Percentiles rank a stretch among this genome's conserved stretches.
Conservation (phyloP, 2,113 vertebrate species). For the Erinaceus europaeus region DNA sequence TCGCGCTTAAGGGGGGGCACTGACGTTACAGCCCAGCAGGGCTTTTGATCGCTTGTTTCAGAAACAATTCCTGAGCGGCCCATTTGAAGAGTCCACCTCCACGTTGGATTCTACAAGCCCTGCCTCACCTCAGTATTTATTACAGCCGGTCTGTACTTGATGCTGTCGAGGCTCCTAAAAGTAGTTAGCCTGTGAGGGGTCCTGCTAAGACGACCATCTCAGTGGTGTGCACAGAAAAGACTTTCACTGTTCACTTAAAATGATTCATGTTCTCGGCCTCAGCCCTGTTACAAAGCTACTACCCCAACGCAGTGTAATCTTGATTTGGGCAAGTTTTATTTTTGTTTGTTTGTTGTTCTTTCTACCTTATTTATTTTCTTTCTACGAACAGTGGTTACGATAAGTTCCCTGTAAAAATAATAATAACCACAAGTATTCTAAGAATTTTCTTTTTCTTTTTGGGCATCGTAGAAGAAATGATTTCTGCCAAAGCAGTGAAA, state of each 20-base stretch:
- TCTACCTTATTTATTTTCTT: no score
- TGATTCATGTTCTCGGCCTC: slow-evolving; percentile 49
- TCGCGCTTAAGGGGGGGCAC: slow-evolving; percentile 54
- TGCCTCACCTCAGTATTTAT: neutral
- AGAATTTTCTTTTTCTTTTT: neutral
- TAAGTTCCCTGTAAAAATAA: neutral
- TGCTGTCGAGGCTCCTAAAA: neutral
- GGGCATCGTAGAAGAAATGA: neutral
- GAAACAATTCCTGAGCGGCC: slow-evolving; percentile 36
- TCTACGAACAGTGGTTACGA: slow-evolving; percentile 20
- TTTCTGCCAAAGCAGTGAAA: neutral
- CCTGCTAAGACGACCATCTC: slow-evolving; percentile 27
- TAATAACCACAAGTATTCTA: neutral
- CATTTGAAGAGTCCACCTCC: neutral
- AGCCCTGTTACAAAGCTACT: slow-evolving; percentile 18
- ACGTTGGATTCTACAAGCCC: slow-evolving; percentile 15
- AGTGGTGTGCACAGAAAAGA: slow-evolving; percentile 12
- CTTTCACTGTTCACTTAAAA: slow-evolving; percentile 35
- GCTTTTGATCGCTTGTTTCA: slow-evolving; percentile 30
- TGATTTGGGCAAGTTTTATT: neutral
- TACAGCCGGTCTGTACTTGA: neutral
- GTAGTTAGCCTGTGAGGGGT: neutral
- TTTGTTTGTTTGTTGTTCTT: no score
- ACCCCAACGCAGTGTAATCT: neutral
- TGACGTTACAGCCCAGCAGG: neutral